A percentile compares a stretch with the other conserved stretches of the same genome.
Conservation (phyloP, 2,113 vertebrate species). For the Athene noctua region DNA sequence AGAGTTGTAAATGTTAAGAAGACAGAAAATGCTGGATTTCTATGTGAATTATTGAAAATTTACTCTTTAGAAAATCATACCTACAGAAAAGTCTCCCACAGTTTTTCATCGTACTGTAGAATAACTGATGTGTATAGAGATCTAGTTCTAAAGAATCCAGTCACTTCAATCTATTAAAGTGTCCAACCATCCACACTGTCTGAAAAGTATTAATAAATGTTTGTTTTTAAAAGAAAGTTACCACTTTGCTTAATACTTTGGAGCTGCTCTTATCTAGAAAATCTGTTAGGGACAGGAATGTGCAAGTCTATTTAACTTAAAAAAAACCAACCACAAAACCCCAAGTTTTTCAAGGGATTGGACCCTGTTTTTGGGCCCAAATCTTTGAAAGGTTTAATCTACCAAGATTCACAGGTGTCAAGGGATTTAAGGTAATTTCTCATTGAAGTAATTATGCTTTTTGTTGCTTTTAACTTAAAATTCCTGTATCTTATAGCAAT, state of each 20-base stretch:
- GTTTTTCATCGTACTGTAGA: background rate
- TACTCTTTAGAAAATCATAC: background rate
- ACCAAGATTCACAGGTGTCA: background rate
- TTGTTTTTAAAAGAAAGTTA: background rate
- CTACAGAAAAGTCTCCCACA: background rate
- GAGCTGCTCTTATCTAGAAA: background rate
- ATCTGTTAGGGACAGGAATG: background rate
- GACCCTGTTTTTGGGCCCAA: background rate
- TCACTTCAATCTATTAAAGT: rapidly evolving
- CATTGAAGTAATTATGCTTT: background rate
- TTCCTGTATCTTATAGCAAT: background rate
- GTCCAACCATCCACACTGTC: background rate
- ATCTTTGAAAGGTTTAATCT: background rate
- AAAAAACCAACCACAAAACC: too few relatives aligned
- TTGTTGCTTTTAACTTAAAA: background rate
- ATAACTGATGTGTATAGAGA: background rate
- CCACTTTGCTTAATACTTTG: background rate
- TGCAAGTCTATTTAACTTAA: background rate
- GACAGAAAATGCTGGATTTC: background rate
- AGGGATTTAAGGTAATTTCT: background rate
- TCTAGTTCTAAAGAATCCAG: background rate
- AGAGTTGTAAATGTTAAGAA: background rate
- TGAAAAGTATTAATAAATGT: background rate
- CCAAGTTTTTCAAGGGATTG: background rate
- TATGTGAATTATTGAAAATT: background rate